Percentiles rank a stretch among this genome's conserved stretches.
Evolutionary conservation across 2,888 invertebrate genomes (phyloP).

Genomic region (Vanessa cardui): DNA sequence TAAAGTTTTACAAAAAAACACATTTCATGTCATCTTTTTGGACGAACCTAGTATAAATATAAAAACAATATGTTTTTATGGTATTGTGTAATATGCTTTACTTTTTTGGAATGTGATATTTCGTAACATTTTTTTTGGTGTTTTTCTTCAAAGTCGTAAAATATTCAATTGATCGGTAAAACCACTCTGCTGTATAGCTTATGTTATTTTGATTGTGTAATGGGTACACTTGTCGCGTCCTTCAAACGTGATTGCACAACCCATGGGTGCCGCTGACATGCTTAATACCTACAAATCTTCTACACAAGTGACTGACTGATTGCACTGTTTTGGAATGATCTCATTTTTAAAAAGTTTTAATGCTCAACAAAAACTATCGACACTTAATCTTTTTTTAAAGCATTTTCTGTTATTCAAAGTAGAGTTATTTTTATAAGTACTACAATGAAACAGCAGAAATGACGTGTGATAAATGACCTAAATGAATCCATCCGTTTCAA

Average conservation of each 20-base stretch:
- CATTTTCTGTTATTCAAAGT: too few species aligned
- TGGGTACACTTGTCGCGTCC: conserved; percentile 57
- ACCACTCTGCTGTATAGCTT: conserved; percentile 45
- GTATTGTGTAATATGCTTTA: conserved; percentile 53
- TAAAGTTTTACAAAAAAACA: too few species aligned
- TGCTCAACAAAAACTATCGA: too few species aligned
- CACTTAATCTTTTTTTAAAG: too few species aligned
- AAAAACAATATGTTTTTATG: conserved; percentile 30
- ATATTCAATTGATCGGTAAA: conserved; percentile 48
- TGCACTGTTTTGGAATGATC: background rate
- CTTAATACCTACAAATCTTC: conserved; percentile 4
- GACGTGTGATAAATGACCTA: background rate
- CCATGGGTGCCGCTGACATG: conserved; percentile 26
- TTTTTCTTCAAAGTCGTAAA: conserved; percentile 48
- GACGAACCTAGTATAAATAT: background rate
- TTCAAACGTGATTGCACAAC: conserved; percentile 49
- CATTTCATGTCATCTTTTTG: background rate
- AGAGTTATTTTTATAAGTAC: too few species aligned
- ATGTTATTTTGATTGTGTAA: conserved; percentile 49
- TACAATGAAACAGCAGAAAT: background rate
- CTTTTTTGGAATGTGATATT: conserved; percentile 47
- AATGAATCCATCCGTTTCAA: background rate
- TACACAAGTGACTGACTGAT: background rate
- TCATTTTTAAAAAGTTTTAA: too few species aligned
- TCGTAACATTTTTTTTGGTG: conserved; percentile 47